These are phyloP conservation scores for Elanoides forficatus DNA, from an alignment of 2,113 vertebrate species.

Conservation along the genomic window DNA sequence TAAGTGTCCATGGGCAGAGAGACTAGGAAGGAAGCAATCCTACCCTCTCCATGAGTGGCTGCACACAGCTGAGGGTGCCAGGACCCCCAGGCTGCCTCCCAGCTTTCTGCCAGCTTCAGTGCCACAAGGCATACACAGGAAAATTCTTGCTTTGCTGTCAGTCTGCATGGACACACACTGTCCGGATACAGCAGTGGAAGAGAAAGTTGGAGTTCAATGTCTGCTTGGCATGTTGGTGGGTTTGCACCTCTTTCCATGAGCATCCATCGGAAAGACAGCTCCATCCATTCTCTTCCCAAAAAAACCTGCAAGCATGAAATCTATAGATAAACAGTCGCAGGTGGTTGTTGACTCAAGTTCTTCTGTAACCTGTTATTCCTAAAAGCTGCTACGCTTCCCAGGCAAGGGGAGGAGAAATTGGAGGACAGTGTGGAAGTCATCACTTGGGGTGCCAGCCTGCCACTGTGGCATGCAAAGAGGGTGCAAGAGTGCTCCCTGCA, in stretches of 20 bases:
- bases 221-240: neutral
- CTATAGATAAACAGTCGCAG: neutral
- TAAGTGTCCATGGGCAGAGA: neutral
- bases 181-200: neutral
- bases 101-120: neutral
- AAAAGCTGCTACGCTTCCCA: neutral
- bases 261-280: neutral
- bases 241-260: neutral
- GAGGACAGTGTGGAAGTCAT: neutral
- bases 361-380: neutral
- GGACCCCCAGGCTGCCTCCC: neutral
- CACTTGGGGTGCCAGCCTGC: neutral
- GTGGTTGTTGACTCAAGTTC: neutral
- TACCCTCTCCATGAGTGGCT: neutral
- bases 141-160: neutral
- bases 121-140: neutral
- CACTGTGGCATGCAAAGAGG: neutral
- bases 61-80: neutral
- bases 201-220: neutral
- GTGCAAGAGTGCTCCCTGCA: slow-evolving; percentile 13
- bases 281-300: neutral
- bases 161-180: neutral
- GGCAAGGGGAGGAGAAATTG: neutral
- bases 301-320: neutral
- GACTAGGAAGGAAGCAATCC: neutral